Evolutionary conservation across 2,888 invertebrate species (phyloP).

Genomic region (Xylota sylvarum): DNA sequence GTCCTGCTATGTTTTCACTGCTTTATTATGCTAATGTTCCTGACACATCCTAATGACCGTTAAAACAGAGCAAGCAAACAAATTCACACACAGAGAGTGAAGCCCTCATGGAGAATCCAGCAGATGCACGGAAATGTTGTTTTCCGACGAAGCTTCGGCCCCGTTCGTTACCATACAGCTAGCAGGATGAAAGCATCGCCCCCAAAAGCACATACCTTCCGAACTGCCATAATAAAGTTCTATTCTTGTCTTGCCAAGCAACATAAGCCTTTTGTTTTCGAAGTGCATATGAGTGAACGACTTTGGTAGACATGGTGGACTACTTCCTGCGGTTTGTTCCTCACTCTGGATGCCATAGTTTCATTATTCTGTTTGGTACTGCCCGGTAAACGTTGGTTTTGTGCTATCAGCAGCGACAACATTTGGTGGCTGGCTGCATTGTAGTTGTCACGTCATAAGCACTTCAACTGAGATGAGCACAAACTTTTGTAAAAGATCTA

Average conservation of each 20-base stretch:
- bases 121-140: constrained; percentile 77
- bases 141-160: constrained; percentile 53
- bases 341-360: constrained; percentile 59
- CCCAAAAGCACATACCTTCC: constrained; percentile 71
- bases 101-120: constrained; percentile 43
- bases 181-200: constrained; percentile 55
- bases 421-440: constrained; percentile 71
- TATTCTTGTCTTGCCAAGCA: constrained; percentile 73
- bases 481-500: constrained; percentile 60
- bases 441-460: constrained; percentile 74
- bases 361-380: constrained; percentile 68
- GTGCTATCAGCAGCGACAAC: constrained; percentile 60
- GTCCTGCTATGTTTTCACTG: constrained; percentile 77
- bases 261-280: constrained; percentile 76
- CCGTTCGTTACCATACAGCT: constrained; percentile 54
- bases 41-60: constrained; percentile 77
- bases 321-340: constrained; percentile 75
- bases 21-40: constrained; percentile 78
- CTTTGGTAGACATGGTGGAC: constrained; percentile 76
- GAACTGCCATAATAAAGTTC: constrained; percentile 76
- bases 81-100: constrained; percentile 46
- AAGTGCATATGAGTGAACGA: constrained; percentile 74
- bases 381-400: constrained; percentile 72
- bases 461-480: constrained; percentile 68
- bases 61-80: constrained; percentile 72